These are phyloP conservation scores for Smittia aterrima DNA, from an alignment of 2,888 invertebrate species.

Conservation along the genomic window DNA sequence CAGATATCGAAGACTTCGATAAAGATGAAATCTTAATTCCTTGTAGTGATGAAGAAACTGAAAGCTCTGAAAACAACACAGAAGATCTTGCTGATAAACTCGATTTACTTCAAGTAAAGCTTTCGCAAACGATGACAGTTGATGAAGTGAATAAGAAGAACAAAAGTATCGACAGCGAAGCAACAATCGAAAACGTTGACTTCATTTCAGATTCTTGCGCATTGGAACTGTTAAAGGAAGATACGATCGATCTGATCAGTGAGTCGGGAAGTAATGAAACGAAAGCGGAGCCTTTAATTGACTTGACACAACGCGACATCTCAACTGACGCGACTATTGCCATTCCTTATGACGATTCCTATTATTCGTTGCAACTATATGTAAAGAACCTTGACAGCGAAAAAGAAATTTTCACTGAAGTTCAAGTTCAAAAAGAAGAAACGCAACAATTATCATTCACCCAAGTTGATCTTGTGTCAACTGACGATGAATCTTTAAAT, in stretches of 20 bases:
- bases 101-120: neutral
- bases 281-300: neutral
- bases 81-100: neutral
- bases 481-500: neutral
- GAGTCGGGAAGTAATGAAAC: neutral
- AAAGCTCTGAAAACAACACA: neutral
- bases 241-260: neutral
- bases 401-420: too few relatives aligned
- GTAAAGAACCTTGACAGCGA: neutral
- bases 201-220: neutral
- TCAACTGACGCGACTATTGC: neutral
- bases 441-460: too few relatives aligned
- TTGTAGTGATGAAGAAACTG: constrained; percentile 30
- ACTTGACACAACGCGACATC: neutral
- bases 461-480: neutral
- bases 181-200: neutral
- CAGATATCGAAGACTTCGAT: constrained; percentile 36
- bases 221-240: neutral
- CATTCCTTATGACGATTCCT: constrained; percentile 6
- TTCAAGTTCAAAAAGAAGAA: too few relatives aligned
- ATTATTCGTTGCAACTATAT: neutral
- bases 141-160: neutral
- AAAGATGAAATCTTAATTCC: neutral
- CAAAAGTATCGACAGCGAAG: neutral
- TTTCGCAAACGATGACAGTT: neutral